Evolutionary conservation across 2,797 vertebrate species (phyloP).

Genomic region (Lerista edwardsae): DNA sequence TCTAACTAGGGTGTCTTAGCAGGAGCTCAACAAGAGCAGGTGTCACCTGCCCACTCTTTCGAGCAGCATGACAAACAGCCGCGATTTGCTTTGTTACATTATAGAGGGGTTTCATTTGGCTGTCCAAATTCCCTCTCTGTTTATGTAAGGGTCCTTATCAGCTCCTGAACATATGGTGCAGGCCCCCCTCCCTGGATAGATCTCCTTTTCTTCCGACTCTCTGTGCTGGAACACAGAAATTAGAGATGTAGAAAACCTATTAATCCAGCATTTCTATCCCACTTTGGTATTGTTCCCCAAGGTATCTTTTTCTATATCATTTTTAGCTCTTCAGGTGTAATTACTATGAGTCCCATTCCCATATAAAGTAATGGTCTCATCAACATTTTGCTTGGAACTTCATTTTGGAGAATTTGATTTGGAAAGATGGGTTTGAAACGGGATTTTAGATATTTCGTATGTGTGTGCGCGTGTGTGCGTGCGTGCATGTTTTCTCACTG

Average conservation of each 20-base stretch:
- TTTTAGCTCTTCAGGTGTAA: slow-evolving; percentile 41
- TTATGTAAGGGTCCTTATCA: slow-evolving; percentile 40
- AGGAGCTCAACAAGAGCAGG: slow-evolving; percentile 41
- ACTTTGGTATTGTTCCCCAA: slow-evolving; percentile 25
- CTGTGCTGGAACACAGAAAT: slow-evolving; percentile 34
- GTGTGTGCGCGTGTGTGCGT: too few relatives aligned
- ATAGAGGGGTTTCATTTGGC: slow-evolving; percentile 37
- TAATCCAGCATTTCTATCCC: slow-evolving; percentile 49
- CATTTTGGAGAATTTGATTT: slow-evolving; percentile 44
- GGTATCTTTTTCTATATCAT: slow-evolving; percentile 42
- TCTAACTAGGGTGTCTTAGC: slow-evolving; percentile 51
- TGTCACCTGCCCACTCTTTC: slow-evolving; percentile 37
- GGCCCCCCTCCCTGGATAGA: not conserved
- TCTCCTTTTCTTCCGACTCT: slow-evolving; percentile 27
- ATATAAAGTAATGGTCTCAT: slow-evolving; percentile 14
- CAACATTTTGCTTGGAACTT: slow-evolving; percentile 27
- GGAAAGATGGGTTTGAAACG: not conserved
- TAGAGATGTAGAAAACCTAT: slow-evolving; percentile 46
- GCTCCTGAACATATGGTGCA: not conserved
- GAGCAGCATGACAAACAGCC: slow-evolving; percentile 40
- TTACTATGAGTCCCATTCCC: slow-evolving; percentile 27
- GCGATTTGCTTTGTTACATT: slow-evolving; percentile 26
- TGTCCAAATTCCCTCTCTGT: slow-evolving; percentile 16
- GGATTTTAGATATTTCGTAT: not conserved
- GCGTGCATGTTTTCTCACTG: not conserved